A percentile compares a stretch with the other conserved stretches of the same genome.
Conservation (phyloP, 2,888 invertebrate species). For the Pyrgus malvae region DNA sequence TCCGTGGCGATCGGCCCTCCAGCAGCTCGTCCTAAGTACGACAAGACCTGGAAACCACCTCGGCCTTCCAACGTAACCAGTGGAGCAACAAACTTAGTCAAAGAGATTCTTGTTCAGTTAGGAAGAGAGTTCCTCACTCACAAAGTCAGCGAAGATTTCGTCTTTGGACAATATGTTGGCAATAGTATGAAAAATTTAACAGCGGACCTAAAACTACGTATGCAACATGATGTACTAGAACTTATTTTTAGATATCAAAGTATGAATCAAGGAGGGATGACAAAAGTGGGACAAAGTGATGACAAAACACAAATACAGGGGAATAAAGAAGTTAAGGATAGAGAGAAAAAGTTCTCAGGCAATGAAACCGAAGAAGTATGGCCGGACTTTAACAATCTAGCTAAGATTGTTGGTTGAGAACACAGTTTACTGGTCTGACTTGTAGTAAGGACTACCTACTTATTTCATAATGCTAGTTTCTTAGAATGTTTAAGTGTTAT, state of each 20-base stretch:
- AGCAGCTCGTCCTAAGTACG: conserved; percentile 59
- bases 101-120: conserved; percentile 56
- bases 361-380: conserved; percentile 69
- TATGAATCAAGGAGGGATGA: conserved; percentile 27
- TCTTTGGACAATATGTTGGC: conserved; percentile 71
- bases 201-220: conserved; percentile 49
- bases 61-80: conserved; percentile 32
- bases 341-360: conserved; percentile 44
- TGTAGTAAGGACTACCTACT: too few species aligned
- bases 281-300: conserved; percentile 7
- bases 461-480: too few species aligned
- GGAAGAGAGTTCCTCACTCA: conserved; percentile 60
- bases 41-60: conserved; percentile 41
- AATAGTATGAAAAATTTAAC: conserved; percentile 65
- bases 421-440: conserved; percentile 11
- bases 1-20: conserved; percentile 73
- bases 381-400: conserved; percentile 70
- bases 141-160: conserved; percentile 68
- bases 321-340: conserved; percentile 42
- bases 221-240: conserved; percentile 72
- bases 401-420: conserved; percentile 60
- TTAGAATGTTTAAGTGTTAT: too few species aligned
- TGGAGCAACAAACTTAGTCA: conserved; percentile 49
- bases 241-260: conserved; percentile 54
- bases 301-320: conserved; percentile 14